Evolutionary conservation across 2,888 invertebrate species (phyloP).

Genomic region (Eurytoma adleriae): DNA sequence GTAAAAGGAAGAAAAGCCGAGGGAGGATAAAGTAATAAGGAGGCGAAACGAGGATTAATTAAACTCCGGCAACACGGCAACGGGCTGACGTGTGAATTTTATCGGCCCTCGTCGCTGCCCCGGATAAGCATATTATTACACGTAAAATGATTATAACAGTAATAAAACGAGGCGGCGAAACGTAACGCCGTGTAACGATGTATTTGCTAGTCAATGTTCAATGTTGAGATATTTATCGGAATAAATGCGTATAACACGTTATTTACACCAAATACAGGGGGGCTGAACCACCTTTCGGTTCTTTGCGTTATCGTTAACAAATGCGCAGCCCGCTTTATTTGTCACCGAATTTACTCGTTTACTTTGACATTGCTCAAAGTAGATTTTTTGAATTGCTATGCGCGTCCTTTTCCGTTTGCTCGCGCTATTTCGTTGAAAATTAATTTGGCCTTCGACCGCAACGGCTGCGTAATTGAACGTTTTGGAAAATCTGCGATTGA

Average conservation of each 20-base stretch:
- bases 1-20: slow-evolving; percentile 42
- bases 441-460: no score
- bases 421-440: no score
- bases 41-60: slow-evolving; percentile 51
- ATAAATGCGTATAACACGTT: slow-evolving; percentile 71
- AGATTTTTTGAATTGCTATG: no score
- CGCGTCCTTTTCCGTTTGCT: no score
- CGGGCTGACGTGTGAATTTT: slow-evolving; percentile 25
- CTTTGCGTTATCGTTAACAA: no score
- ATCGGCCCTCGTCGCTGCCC: slow-evolving; percentile 22
- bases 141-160: slow-evolving; percentile 59
- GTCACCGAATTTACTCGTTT: no score
- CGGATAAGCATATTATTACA: slow-evolving; percentile 46
- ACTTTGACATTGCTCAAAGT: no score
- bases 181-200: slow-evolving; percentile 63
- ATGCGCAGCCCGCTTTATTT: no score
- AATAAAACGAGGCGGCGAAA: slow-evolving; percentile 57
- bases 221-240: slow-evolving; percentile 72
- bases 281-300: no score
- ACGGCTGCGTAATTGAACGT: no score
- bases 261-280: slow-evolving; percentile 66
- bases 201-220: slow-evolving; percentile 72
- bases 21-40: slow-evolving; percentile 29
- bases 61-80: slow-evolving; percentile 29
- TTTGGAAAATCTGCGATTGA: no score